Evolutionary conservation across 2,113 vertebrate species (phyloP), one percentile per base, ranked within the genome.

Genomic region (Hippocampus barbouri): DNA sequence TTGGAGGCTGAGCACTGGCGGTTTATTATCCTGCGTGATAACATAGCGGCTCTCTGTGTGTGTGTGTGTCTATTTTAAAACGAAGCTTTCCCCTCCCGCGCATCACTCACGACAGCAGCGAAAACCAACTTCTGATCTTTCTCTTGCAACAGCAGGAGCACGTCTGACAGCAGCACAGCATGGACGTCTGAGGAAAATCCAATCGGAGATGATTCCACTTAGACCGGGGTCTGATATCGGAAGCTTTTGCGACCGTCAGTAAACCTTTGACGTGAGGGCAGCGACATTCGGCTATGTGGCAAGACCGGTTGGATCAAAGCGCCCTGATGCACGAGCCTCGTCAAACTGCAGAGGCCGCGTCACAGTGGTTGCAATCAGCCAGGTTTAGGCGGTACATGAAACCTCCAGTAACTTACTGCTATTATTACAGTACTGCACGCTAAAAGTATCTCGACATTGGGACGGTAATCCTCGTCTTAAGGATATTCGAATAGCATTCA

Each of bases 71-170:
- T n/a, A 38, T 41, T 34, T 15, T 2, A 3, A 27, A 49, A 10
- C 4, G 8, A 18, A 8, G 18, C 34, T 2, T 21, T 2, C 0
- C 1, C 12, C 5, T 4, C 27, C 70, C 51, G 11, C 16, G 4
- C 7, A 25, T 56, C 49, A 92, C 94, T 74, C 88, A 98, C 97
- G 95, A 97, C 84, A 1, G 94, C 90, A 8, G 94, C 95, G 75
- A 98, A 98, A 0, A 87, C 71, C 0, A 95, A 92, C 81, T 95
- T 96, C 89, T 98, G 96, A 77, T 99, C 97, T 77, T 98, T 99
- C 69, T 98, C 97, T 87, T 98, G 97, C 12, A 99, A 81, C 18
- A 99, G 90, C 78, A 99, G 72, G 18, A 99, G 90, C 10, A 95
- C 90, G 12, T 99, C 96, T 0, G 94, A 93, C 80, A 98, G 80